Conservation (phyloP, 92 coral and sea anemone genomes). For the Isaurus tuberculatus region DNA sequence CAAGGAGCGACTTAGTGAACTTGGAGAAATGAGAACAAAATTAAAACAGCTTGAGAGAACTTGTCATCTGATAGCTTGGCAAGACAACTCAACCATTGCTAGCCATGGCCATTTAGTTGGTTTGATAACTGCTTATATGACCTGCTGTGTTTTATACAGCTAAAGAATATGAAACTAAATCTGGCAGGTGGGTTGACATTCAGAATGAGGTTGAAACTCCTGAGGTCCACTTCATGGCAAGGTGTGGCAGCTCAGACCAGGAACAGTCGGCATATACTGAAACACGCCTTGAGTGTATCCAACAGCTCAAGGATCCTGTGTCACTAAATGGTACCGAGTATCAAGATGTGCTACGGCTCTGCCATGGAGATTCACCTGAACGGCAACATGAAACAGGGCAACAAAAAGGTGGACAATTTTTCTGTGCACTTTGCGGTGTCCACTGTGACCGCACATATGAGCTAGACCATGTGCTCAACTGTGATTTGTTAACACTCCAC, state of each 20-base stretch:
- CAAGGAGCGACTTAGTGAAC: conserved; percentile 25
- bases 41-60: conserved; percentile 42
- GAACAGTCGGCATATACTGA: conserved; percentile 39
- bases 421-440: conserved; percentile 25
- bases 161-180: conserved; percentile 45
- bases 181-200: conserved; percentile 51
- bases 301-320: conserved; percentile 21
- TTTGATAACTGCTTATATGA: too few species aligned
- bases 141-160: conserved; percentile 50
- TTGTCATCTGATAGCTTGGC: conserved; percentile 54
- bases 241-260: conserved; percentile 57
- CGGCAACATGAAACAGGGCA: conserved; percentile 58
- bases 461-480: conserved; percentile 25
- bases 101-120: conserved; percentile 66
- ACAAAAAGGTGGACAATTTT: conserved; percentile 13
- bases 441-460: conserved; percentile 34
- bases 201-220: conserved; percentile 60
- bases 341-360: conserved; percentile 24
- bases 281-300: conserved; percentile 31
- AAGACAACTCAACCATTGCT: conserved; percentile 57
- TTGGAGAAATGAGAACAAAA: conserved; percentile 34
- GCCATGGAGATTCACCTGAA: conserved; percentile 37
- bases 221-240: conserved; percentile 53
- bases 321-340: conserved; percentile 9
- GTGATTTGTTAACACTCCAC: conserved; percentile 40